Conservation (phyloP, 2,888 invertebrate species). For the Coelinius sp. region DNA sequence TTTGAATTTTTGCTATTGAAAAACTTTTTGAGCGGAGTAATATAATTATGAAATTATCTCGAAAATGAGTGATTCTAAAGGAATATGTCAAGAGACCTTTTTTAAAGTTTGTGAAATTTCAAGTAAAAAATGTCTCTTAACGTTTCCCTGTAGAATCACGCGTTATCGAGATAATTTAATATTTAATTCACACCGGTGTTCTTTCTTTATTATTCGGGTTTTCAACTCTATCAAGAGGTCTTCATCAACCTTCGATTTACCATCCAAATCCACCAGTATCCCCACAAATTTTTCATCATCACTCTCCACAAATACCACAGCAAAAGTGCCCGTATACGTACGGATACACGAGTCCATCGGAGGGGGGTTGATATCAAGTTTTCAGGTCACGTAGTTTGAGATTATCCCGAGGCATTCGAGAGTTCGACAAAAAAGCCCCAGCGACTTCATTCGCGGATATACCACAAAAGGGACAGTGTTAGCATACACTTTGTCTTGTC, state of each 20-base stretch:
- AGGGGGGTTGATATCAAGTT: slow-evolving; percentile 62
- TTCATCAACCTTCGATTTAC: background rate
- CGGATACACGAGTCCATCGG: slow-evolving; percentile 6
- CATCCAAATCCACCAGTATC: slow-evolving; percentile 33
- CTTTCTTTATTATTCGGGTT: too few relatives aligned
- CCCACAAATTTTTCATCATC: slow-evolving; percentile 54
- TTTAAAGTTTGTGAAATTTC: too few relatives aligned
- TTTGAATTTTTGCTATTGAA: background rate
- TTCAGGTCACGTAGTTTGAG: slow-evolving; percentile 64
- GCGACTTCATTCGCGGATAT: slow-evolving; percentile 62
- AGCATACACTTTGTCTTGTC: slow-evolving; percentile 45
- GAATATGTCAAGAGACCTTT: too few relatives aligned
- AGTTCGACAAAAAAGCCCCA: slow-evolving; percentile 38
- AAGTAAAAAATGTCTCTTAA: too few relatives aligned
- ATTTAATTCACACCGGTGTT: too few relatives aligned
- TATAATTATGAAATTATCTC: too few relatives aligned
- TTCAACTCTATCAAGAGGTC: background rate
- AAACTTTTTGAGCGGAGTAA: background rate
- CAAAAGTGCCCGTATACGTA: background rate
- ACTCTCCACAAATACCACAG: slow-evolving; percentile 36
- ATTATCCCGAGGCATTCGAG: slow-evolving; percentile 47
- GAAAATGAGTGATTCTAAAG: too few relatives aligned
- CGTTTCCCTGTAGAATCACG: too few relatives aligned
- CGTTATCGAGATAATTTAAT: too few relatives aligned
- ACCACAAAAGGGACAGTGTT: slow-evolving; percentile 52